Percentiles rank a stretch among this genome's conserved stretches.
Conservation (phyloP, 1,140 invertebrate species). For the Brachionus calyciflorus region DNA sequence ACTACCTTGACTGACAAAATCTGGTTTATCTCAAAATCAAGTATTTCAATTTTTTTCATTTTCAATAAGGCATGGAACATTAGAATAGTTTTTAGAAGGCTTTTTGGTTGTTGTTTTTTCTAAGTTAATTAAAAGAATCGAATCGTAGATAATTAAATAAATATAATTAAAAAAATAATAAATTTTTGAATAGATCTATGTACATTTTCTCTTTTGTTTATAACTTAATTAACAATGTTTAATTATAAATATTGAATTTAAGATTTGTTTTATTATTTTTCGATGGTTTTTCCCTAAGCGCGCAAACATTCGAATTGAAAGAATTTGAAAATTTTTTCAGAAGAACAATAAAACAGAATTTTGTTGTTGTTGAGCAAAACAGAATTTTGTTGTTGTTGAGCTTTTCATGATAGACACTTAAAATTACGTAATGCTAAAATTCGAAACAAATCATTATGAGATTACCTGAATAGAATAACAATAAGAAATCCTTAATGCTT, state of each 20-base stretch:
- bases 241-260: conserved; percentile 16
- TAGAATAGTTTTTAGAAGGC: background rate
- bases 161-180: conserved; percentile 25
- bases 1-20: too few relatives aligned
- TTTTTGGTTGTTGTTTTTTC: too few relatives aligned
- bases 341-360: too few relatives aligned
- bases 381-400: too few relatives aligned
- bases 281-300: too few relatives aligned
- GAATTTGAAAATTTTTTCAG: background rate
- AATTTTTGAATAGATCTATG: background rate
- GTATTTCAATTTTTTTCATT: background rate
- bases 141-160: conserved; percentile 40
- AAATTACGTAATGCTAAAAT: too few relatives aligned
- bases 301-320: background rate
- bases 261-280: background rate
- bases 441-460: too few relatives aligned
- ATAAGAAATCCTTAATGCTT: too few relatives aligned
- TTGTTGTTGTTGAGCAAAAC: too few relatives aligned
- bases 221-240: conserved; percentile 34
- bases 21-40: background rate
- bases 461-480: too few relatives aligned
- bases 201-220: conserved; percentile 1
- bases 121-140: conserved; percentile 27
- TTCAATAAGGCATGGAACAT: conserved; percentile 42
- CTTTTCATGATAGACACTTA: too few relatives aligned